Percentiles rank a stretch among this genome's conserved stretches.
Conservation (phyloP, 2,113 vertebrate genomes). For the Antennarius striatus region DNA sequence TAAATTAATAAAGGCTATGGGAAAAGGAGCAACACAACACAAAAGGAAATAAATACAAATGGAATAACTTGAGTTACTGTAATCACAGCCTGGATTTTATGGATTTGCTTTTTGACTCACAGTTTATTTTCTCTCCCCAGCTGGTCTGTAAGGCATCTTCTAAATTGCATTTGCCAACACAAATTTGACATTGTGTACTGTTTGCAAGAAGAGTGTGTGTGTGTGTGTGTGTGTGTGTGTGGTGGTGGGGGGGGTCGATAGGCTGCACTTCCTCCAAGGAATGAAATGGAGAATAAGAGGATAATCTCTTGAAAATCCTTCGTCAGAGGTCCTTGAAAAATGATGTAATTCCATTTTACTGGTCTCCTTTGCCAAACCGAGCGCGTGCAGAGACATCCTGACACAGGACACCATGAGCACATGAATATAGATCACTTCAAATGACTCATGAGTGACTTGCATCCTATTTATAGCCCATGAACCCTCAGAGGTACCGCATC, state of each 20-base stretch:
- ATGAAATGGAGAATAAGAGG: slow-evolving; percentile 35
- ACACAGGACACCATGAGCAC: slow-evolving; percentile 29
- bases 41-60: neutral
- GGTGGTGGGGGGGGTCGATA: neutral
- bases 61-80: neutral
- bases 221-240: slow-evolving; percentile 11
- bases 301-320: slow-evolving; percentile 52
- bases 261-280: slow-evolving; percentile 9
- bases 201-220: neutral
- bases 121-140: neutral
- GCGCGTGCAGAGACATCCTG: slow-evolving; percentile 22
- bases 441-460: slow-evolving; percentile 35
- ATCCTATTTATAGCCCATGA: slow-evolving; percentile 38
- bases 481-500: slow-evolving; percentile 6
- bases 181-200: neutral
- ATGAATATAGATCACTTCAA: slow-evolving; percentile 42
- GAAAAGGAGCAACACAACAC: no score
- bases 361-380: slow-evolving; percentile 20
- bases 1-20: no score
- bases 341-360: slow-evolving; percentile 37
- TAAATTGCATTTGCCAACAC: slow-evolving; percentile 6
- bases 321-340: slow-evolving; percentile 35
- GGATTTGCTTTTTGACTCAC: no score
- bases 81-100: no score
- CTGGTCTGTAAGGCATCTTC: slow-evolving; percentile 5